These are phyloP conservation scores for Drosophila neocordata DNA, from an alignment of 1,140 invertebrate species.

Conservation along the genomic window DNA sequence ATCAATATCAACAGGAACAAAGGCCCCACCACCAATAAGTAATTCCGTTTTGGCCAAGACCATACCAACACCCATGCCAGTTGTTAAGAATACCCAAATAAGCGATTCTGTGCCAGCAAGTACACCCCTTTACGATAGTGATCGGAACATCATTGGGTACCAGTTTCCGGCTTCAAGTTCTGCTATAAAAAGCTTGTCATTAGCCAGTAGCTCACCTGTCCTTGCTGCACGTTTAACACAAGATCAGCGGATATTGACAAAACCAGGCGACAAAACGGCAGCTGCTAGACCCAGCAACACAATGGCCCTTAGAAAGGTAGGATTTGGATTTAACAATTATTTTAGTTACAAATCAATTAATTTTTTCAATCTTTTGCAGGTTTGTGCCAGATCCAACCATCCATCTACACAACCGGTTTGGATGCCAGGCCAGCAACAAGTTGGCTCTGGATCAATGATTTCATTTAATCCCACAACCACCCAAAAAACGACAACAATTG, in stretches of 20 bases:
- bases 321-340: background rate
- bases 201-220: background rate
- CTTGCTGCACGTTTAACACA: background rate
- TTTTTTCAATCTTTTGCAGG: background rate
- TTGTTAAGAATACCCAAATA: background rate
- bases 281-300: background rate
- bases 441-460: constrained; percentile 4
- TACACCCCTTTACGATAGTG: constrained; percentile 44
- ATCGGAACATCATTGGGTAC: constrained; percentile 59
- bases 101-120: background rate
- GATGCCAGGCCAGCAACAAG: background rate
- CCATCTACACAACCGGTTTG: background rate
- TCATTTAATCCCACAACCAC: constrained; percentile 14
- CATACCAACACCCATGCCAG: background rate
- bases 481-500: constrained; percentile 4
- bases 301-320: background rate
- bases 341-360: background rate
- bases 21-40: background rate
- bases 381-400: background rate
- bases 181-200: background rate
- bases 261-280: background rate
- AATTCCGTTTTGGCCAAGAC: constrained; percentile 14
- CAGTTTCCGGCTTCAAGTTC: constrained; percentile 19
- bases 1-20: background rate
- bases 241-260: background rate